Evolutionary conservation across 2,888 invertebrate genomes (phyloP).

Genomic region (Tenthredo amoena): DNA sequence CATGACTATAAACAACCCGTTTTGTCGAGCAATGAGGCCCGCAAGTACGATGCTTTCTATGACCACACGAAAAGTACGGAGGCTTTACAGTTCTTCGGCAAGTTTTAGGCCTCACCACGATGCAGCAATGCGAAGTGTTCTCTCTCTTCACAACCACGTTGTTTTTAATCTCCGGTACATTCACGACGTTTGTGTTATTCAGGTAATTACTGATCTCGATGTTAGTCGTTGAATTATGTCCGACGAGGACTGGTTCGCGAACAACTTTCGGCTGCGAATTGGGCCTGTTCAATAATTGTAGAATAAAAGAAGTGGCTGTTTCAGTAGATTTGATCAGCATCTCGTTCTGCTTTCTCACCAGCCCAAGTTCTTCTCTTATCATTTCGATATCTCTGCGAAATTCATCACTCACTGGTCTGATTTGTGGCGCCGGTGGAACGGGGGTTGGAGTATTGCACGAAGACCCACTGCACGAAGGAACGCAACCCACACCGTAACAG

Average conservation of each 20-base stretch:
- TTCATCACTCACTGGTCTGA: neutral
- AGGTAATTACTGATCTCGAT: constrained; percentile 31
- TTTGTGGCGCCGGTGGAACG: neutral
- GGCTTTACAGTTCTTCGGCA: constrained; percentile 12
- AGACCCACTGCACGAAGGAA: neutral
- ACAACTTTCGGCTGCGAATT: neutral
- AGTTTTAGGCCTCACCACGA: constrained; percentile 19
- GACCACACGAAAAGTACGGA: constrained; percentile 11
- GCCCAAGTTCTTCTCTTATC: neutral
- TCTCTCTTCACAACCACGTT: neutral
- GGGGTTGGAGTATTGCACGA: neutral
- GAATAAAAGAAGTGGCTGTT: neutral
- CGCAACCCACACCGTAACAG: constrained; percentile 22
- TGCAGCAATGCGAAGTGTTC: constrained; percentile 4
- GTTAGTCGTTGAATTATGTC: constrained; percentile 25
- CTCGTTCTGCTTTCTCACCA: neutral
- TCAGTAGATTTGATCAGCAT: constrained; percentile 1
- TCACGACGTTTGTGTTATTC: constrained; percentile 7
- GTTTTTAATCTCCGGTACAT: neutral
- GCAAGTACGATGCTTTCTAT: constrained; percentile 36
- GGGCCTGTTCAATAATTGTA: neutral
- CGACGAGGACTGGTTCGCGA: neutral
- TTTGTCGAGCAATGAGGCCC: constrained; percentile 8
- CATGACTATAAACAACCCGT: constrained; percentile 21
- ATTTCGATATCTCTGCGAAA: neutral